Base-by-base conservation (phyloP, 1,140 invertebrate genomes). In the Calephelis virginiensis region DNA sequence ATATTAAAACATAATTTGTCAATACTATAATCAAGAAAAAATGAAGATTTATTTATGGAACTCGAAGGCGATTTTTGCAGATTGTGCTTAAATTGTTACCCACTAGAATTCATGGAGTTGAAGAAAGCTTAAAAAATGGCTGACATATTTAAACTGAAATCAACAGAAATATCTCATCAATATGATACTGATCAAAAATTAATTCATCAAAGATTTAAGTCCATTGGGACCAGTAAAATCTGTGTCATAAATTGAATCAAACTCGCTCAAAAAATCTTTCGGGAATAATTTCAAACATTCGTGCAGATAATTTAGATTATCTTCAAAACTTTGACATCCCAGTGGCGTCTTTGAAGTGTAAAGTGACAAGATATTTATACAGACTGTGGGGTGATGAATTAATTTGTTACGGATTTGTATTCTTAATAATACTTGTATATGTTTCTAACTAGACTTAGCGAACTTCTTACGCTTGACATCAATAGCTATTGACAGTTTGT, bases 251-350 rank as follows among this genome's bases (percentile, higher is more conserved):
- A 56, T 56, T 56, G 53, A 56, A 56, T 28, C 53, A 56, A 56
- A 56, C 53, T 56, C 28, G 53, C 28, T 14, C 53, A 56, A 56
- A 56, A 56, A 56, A 56, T 56, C 53, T 56, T 56, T 56, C 28
- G 53, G 53, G 53, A 56, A 14, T 56, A 56, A 56, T 56, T 56
- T 37, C 53, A 56, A 56, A 56, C 53, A 56, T 17, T 56, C 53
- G 53, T 56, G 53, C 17, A 28, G 28, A 56, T 56, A 28, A 56
- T 56, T 56, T 56, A 56, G 53, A 56, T 56, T 56, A 56, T 56
- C 53, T 56, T 56, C 17, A 56, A 56, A 56, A 56, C 53, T 56
- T 56, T 17, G 53, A 56, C 37, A 56, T 56, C 53, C 53, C 53
- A 11, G 53, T 10, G 53, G 53, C 53, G 53, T 56, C 28, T 56